Evolutionary conservation across 2,888 invertebrate species (phyloP).

Genomic region (Caenorhabditis sinica): DNA sequence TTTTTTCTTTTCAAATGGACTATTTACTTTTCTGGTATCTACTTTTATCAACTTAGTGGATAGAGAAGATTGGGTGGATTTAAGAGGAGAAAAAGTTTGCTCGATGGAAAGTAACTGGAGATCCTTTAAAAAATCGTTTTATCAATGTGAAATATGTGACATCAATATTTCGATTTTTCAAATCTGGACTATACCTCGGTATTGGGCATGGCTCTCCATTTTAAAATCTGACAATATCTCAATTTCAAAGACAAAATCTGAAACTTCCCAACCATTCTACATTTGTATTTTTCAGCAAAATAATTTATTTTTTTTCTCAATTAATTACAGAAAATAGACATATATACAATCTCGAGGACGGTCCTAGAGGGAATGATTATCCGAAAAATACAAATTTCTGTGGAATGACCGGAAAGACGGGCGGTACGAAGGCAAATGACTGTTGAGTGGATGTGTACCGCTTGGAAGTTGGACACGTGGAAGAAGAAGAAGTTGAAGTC

Average conservation of each 20-base stretch:
- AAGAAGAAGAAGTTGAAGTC: conserved; percentile 19
- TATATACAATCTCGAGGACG: conserved; percentile 29
- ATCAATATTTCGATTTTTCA: too few species aligned
- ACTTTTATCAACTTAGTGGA: conserved; percentile 15
- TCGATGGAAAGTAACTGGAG: neutral
- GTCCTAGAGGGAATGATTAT: conserved; percentile 21
- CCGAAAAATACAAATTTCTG: conserved; percentile 53
- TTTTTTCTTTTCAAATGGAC: conserved; percentile 7
- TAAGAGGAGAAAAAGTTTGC: neutral
- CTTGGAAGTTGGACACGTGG: conserved; percentile 19
- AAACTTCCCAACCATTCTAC: too few species aligned
- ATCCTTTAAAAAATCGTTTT: too few species aligned
- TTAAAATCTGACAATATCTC: too few species aligned
- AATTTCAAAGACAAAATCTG: too few species aligned
- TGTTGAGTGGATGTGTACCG: conserved; percentile 41
- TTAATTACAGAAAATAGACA: conserved; percentile 40
- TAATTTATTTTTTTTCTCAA: conserved; percentile 31
- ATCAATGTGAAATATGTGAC: too few species aligned
- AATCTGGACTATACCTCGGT: too few species aligned
- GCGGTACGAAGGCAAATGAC: conserved; percentile 48
- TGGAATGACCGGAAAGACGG: conserved; percentile 40
- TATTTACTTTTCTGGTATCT: conserved; percentile 21
- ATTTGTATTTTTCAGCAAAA: neutral
- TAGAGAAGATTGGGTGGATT: neutral
- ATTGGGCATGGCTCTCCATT: too few species aligned